Evolutionary conservation across 2,888 invertebrate genomes (phyloP), one percentile per base, ranked within the genome.

Genomic region (Drosophila multiciliata): DNA sequence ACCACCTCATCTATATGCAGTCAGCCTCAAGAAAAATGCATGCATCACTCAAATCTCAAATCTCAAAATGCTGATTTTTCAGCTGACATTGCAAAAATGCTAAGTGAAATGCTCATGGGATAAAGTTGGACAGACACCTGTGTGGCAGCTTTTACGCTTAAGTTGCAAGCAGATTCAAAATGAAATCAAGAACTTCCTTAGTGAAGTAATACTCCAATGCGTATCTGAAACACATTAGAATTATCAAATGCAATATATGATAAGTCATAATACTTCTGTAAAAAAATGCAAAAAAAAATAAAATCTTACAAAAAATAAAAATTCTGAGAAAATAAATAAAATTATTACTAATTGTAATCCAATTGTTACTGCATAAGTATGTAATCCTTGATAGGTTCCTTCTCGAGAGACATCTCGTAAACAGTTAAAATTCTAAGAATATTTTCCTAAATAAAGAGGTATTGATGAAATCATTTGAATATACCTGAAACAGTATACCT

Each of bases 241-340:
- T 45, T 7, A 12, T 45, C 20, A 20, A 45, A 15, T 7, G 8
- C 20, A 12, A 20, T 45, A 1, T 20, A 0, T 3, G 23, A 23
- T 23, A 23, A 23, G 23, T 23, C 23, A 23, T 23, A 2, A 23
- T 23, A 23, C 23, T 23, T 23, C 23, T 23, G 23, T 23, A 2
- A 23, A 23, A 23, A 23, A 23, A 23, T 23, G 23, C 23, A 23
- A 50, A n/a, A 52, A 95, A 91, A 23, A 95, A 95, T n/a, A 91
- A 23, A 95, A 95, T n/a, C 94, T 93, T 59, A 94, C 89, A 87
- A 95, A 95, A 90, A 94, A 95, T 79, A 95, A 93, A 78, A 96
- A 92, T 95, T 96, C 96, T 55, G 96, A 96, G 8, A 95, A 91
- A 95, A 96, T 96, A 94, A 96, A 96, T 93, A 96, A 91, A 91